Evolutionary conservation across 2,797 vertebrate genomes (phyloP), one percentile per base, ranked within the genome.

Genomic region (Acipenser oxyrinchus): DNA sequence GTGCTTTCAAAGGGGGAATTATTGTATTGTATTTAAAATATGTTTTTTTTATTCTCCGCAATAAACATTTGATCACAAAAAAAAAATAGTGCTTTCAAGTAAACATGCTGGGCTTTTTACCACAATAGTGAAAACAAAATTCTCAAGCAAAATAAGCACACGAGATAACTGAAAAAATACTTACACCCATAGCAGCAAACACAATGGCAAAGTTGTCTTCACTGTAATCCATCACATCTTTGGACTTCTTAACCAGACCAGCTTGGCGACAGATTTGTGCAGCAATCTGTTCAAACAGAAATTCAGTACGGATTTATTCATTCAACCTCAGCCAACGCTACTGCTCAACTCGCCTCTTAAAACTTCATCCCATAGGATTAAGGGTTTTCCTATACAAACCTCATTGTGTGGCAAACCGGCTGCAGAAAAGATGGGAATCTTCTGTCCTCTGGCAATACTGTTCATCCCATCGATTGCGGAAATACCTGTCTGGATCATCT

Each of bases 401-500:
- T 99, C 96, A 0, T 98, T 99, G 86, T 98, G 96, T 15, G 96
- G 96, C 61, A 99, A 82, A 18, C 96, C 96, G 72, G 96, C 96
- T 72, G 96, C 96, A 68, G 95, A 98, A 75, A 98, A 97, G 52
- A 98, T 97, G 2, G 95, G 95, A 70, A 98, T 99, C 81, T 99
- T 99, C 88, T 99, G 96, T 0, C 96, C 96, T 75, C 96, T 87
- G 75, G 96, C 96, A 62, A 98, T 98, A 62, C 96, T 98, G 85
- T 99, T 99, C 96, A 99, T 98, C 66, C 93, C 95, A 65, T 99
- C 96, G 0, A 99, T 99, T 70, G 96, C 96, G 0, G 96, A 99
- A 79, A 99, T 97, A 7, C 96, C 96, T 0, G 96, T 99, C 82
- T 99, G 96, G 81, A 99, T 99, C 96, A 99, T 99, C 70, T 98